Evolutionary conservation across 2,113 vertebrate genomes (phyloP).

Genomic region (Poeciliopsis retropinna): DNA sequence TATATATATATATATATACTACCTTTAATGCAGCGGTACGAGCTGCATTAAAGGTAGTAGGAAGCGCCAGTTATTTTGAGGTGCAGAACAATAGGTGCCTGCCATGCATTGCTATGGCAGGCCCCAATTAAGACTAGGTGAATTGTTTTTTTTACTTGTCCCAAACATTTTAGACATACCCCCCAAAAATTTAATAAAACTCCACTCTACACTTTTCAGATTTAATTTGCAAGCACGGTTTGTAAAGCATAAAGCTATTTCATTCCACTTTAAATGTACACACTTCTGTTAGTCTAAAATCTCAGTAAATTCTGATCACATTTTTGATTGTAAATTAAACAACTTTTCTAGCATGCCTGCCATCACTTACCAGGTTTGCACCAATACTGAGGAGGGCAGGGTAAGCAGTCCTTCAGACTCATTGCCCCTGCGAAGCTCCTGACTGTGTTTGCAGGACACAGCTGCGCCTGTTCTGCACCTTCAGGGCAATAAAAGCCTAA

Average conservation of each 20-base stretch:
- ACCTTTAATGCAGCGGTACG: too few species aligned
- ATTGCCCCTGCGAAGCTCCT: slow-evolving; percentile 77
- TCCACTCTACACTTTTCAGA: not conserved
- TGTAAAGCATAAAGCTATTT: not conserved
- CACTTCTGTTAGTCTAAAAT: not conserved
- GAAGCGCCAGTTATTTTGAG: too few species aligned
- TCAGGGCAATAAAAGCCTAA: slow-evolving; percentile 89
- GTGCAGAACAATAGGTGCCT: too few species aligned
- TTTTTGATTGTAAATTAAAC: not conserved
- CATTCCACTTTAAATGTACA: not conserved
- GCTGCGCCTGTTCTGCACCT: slow-evolving; percentile 77
- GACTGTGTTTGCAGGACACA: slow-evolving; percentile 85
- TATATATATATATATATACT: too few species aligned
- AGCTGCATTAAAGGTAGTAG: too few species aligned
- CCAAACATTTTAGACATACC: not conserved
- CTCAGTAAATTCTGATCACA: not conserved
- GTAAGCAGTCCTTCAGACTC: slow-evolving; percentile 81
- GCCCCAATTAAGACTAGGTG: not conserved
- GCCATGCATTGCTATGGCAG: too few species aligned
- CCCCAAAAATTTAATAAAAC: not conserved
- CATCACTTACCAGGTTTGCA: slow-evolving; percentile 83
- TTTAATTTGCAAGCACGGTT: not conserved
- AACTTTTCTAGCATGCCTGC: not conserved
- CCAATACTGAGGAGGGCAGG: slow-evolving; percentile 86
- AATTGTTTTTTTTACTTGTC: not conserved